Percentiles rank a stretch among this genome's conserved stretches.
Conservation (phyloP, 2,888 invertebrate species). For the Tridacna gigas region DNA sequence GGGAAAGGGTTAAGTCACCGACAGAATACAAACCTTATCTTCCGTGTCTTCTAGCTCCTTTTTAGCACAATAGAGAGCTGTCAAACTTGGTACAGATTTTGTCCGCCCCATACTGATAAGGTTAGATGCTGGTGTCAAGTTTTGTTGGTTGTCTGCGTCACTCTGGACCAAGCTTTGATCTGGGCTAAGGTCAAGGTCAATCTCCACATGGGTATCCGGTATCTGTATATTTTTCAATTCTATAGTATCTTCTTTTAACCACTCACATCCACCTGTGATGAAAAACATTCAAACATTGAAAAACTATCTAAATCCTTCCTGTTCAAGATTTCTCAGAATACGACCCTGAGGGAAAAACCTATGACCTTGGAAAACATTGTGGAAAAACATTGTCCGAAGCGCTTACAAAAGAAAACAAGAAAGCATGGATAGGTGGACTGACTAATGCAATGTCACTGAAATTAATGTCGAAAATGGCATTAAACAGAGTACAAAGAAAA, state of each 20-base stretch:
- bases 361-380: no score
- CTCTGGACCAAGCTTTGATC: constrained; percentile 49
- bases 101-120: constrained; percentile 72
- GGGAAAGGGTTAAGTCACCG: not conserved
- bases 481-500: no score
- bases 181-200: constrained; percentile 75
- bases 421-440: no score
- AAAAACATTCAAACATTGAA: no score
- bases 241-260: constrained; percentile 98
- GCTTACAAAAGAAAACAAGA: no score
- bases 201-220: constrained; percentile 82
- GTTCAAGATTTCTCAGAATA: no score
- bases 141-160: constrained; percentile 56
- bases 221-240: constrained; percentile 96
- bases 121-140: constrained; percentile 67
- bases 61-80: constrained; percentile 79
- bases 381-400: no score
- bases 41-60: constrained; percentile 55
- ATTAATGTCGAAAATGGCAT: no score
- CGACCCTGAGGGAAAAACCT: no score
- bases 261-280: constrained; percentile 90
- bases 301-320: no score
- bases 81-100: constrained; percentile 81
- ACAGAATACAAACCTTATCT: constrained; percentile 35
- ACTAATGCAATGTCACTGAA: no score